Percentiles rank a stretch among this genome's conserved stretches.
These are phyloP conservation scores for Pachycephala philippinensis DNA, from an alignment of 2,113 vertebrate species.

Conservation along the genomic window DNA sequence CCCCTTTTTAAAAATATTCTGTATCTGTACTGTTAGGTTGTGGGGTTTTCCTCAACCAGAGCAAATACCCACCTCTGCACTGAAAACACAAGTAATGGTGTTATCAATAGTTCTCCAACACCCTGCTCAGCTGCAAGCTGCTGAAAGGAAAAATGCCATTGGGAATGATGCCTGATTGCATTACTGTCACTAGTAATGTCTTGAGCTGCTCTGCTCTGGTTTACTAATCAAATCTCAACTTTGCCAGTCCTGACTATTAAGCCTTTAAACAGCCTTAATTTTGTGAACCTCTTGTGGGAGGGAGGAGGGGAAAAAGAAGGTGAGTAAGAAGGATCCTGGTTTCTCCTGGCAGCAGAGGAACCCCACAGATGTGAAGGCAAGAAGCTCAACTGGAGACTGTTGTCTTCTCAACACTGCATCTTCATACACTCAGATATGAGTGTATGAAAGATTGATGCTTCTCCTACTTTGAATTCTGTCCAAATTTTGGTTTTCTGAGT, in stretches of 20 bases:
- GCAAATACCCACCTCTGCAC: neutral
- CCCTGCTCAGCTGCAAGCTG: neutral
- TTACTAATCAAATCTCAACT: slow-evolving; percentile 25
- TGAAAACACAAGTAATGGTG: neutral
- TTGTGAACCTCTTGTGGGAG: neutral
- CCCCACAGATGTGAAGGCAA: rapidly evolving
- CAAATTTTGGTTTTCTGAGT: neutral
- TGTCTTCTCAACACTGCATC: neutral
- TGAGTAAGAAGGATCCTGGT: neutral
- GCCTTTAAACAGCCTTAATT: neutral
- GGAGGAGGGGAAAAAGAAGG: neutral
- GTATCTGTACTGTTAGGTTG: neutral
- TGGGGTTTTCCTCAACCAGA: neutral
- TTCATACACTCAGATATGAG: neutral
- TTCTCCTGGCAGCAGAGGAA: neutral
- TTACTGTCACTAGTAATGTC: slow-evolving; percentile 19
- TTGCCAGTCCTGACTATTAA: slow-evolving; percentile 11
- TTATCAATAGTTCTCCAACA: neutral
- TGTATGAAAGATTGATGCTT: neutral
- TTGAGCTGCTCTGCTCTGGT: neutral
- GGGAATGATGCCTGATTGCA: neutral
- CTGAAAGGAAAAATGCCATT: neutral
- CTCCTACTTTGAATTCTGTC: neutral
- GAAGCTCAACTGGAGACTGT: neutral
- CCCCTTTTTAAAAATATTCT: neutral